Conservation (phyloP, 2,888 invertebrate genomes). For the Amphipyra tragopoginis region DNA sequence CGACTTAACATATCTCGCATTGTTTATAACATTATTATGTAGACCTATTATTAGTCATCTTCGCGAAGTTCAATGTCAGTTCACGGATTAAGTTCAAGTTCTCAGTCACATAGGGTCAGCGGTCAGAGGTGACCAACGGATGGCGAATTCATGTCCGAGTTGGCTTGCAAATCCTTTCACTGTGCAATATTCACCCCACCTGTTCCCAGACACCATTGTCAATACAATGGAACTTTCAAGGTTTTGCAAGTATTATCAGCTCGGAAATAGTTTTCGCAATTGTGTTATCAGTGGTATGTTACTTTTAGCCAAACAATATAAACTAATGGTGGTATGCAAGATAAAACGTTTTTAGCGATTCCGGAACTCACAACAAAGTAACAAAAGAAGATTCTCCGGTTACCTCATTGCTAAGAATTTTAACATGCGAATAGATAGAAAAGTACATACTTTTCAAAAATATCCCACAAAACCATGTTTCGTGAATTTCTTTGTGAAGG, state of each 20-base stretch:
- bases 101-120: slow-evolving; percentile 84
- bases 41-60: slow-evolving; percentile 45
- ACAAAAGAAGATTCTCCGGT: slow-evolving; percentile 34
- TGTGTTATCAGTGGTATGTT: slow-evolving; percentile 31
- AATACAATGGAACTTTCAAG: slow-evolving; percentile 52
- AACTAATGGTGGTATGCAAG: slow-evolving; percentile 57
- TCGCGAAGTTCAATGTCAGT: slow-evolving; percentile 72
- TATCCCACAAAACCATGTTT: slow-evolving; percentile 45
- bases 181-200: slow-evolving; percentile 65
- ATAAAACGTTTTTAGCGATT: slow-evolving; percentile 53
- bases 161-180: slow-evolving; percentile 59
- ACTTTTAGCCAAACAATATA: slow-evolving; percentile 42
- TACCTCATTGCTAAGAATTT: slow-evolving; percentile 49
- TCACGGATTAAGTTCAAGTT: slow-evolving; percentile 80
- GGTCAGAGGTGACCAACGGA: slow-evolving; percentile 89
- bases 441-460: slow-evolving; percentile 37
- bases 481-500: slow-evolving; percentile 41
- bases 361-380: slow-evolving; percentile 44
- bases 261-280: slow-evolving; percentile 37
- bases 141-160: slow-evolving; percentile 63
- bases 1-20: slow-evolving; percentile 22
- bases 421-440: slow-evolving; percentile 43
- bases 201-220: slow-evolving; percentile 62
- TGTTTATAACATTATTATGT: slow-evolving; percentile 37
- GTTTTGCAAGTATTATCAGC: slow-evolving; percentile 51